Evolutionary conservation across 2,113 vertebrate genomes (phyloP), one percentile per base, ranked within the genome.

Genomic region (Climacteris rufus): DNA sequence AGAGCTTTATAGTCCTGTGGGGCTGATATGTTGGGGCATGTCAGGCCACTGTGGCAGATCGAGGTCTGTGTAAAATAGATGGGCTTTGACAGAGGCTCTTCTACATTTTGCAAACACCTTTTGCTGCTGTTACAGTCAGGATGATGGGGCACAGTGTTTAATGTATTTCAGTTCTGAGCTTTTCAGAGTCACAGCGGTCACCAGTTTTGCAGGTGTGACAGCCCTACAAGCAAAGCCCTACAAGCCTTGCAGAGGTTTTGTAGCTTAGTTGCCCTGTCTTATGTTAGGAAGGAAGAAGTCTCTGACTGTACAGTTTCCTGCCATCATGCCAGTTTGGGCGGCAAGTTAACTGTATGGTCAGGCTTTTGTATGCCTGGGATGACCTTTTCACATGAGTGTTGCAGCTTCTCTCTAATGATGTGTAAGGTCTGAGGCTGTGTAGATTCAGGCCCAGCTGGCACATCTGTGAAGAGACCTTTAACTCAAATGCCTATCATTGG

Each of bases 131-230:
- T n/a, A 44, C 4, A 31, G 19, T 27, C 13, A n/a, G 35, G 23
- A 12, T 59, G 28, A 78, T n/a, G 18, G 23, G 17, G 10, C 18
- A 35, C 0, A 0, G 4, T 74, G 22, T 30, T 84, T 45, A 28
- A 13, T 54, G 5, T 3, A 30, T 23, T 14, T 70, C 2, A n/a
- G 1, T 27, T 54, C 33, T 30, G 9, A 44, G 6, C 11, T 92
- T 87, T 65, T 59, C 35, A 57, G 49, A 50, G 28, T 39, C 54
- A n/a, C 11, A 18, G 3, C 14, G 19, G 10, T 39, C 50, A 61
- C 30, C 47, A 74, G 23, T 33, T 42, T 70, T 49, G 33, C 25
- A 65, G 14, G 8, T 42, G 6, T 66, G 35, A 30, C 33, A 87
- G 27, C 19, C 10, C 11, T 64, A 39, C 27, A 76, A 56, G 27